phyloP scores from a whole-genome alignment of 2,113 vertebrate species.

The Naja naja region DNA sequence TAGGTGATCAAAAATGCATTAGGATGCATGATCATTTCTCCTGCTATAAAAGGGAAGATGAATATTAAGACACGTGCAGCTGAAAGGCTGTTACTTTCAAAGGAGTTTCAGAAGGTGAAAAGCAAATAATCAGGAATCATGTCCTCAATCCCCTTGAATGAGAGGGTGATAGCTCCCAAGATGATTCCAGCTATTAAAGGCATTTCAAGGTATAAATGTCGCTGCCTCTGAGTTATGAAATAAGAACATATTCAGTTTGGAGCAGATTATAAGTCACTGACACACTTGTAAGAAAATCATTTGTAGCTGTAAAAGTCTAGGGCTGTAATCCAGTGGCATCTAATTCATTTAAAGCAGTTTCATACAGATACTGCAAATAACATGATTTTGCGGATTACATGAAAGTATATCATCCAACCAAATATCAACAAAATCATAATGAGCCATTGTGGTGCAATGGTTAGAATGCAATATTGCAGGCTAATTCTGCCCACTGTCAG shows the following conservation, averaged over 20 bases:
- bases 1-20: background rate
- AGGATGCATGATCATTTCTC: background rate
- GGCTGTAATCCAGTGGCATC: background rate
- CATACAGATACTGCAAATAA: background rate
- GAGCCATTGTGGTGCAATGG: background rate
- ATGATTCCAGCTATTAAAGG: slow-evolving; percentile 38
- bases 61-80: slow-evolving; percentile 16
- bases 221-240: slow-evolving; percentile 50
- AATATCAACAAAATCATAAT: background rate
- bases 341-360: background rate
- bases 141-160: slow-evolving; percentile 44
- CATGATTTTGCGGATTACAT: background rate
- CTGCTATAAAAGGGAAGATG: slow-evolving; percentile 29
- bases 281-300: slow-evolving; percentile 23
- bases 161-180: slow-evolving; percentile 7
- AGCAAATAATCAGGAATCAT: slow-evolving; percentile 1
- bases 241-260: slow-evolving; percentile 14
- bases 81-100: background rate
- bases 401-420: background rate
- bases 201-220: slow-evolving; percentile 58
- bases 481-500: background rate
- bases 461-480: background rate
- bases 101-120: background rate
- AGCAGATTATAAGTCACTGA: slow-evolving; percentile 34
- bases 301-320: background rate